Base-by-base conservation (phyloP, 1,140 invertebrate species). In the Diachasmimorpha longicaudata region DNA sequence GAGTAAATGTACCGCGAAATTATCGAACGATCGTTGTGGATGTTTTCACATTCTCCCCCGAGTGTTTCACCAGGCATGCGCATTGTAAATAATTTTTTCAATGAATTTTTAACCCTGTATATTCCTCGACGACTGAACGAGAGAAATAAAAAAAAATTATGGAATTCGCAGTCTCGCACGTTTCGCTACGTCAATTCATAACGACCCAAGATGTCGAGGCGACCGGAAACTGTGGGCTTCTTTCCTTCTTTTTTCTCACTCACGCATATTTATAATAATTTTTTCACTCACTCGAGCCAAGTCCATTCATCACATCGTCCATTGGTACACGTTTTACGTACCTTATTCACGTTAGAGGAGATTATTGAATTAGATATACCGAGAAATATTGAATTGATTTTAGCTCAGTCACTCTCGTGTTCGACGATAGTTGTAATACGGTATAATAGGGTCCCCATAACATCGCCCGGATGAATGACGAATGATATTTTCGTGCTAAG, bases 311-410 rank as follows among this genome's bases (percentile, higher is more conserved):
- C 85, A 85, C 81, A 81, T 78, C 70, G 42, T 68, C 11, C 52
- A 58, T 83, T 80, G 76, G 70, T 71, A 83, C 79, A 82, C 78
- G 80, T 75, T 75, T 58, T 63, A 72, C 48, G 13, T 75, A 46
- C 74, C 44, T 74, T 74, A 63, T 76, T 81, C 74, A 81, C 74
- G 77, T 79, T 79, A 81, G 55, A 80, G 80, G 52, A 85, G 85
- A 86, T 87, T 82, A 85, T 85, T 81, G 78, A 85, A 85, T 87
- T 82, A 86, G 86, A 88, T 86, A 87, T 82, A 83, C 66, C 81
- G 73, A 78, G 70, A 82, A 83, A 85, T 76, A 71, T 87, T 84
- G 86, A 85, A 88, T 87, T 87, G 86, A 87, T 87, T 87, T 84
- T 81, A 77, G 85, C 85, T 66, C n/a, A 87, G 86, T 88, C 85